Evolutionary conservation across 2,888 invertebrate species (phyloP).

Genomic region (Xylocampa areola): DNA sequence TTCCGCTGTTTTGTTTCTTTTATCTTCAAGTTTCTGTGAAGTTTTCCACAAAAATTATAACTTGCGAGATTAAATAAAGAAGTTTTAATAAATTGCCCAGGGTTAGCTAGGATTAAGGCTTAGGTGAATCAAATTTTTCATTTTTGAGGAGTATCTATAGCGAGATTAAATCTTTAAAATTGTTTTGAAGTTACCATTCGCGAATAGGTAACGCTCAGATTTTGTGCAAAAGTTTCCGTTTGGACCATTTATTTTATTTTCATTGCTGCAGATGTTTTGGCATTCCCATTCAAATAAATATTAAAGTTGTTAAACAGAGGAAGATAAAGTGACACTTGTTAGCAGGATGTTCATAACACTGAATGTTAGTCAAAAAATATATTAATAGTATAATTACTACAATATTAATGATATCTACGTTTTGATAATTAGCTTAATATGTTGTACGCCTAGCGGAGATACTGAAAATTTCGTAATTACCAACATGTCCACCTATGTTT

Average conservation of each 20-base stretch:
- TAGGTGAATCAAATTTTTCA: constrained; percentile 73
- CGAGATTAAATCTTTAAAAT: constrained; percentile 58
- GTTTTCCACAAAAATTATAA: constrained; percentile 87
- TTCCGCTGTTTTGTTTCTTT: constrained; percentile 89
- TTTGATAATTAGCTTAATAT: too few species aligned
- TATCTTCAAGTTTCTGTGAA: constrained; percentile 85
- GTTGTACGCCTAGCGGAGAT: too few species aligned
- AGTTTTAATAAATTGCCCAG: constrained; percentile 86
- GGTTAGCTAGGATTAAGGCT: constrained; percentile 80
- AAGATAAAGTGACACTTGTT: constrained; percentile 4
- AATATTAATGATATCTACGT: too few species aligned
- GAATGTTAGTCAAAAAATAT: not conserved
- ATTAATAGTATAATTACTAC: too few species aligned
- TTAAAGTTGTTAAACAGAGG: constrained; percentile 11
- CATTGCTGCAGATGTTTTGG: constrained; percentile 40
- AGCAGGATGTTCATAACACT: too few species aligned
- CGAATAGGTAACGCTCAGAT: constrained; percentile 44
- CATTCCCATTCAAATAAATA: constrained; percentile 26
- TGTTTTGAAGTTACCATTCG: constrained; percentile 51
- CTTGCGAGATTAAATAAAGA: constrained; percentile 86
- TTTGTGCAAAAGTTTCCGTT: constrained; percentile 47
- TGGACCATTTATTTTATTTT: constrained; percentile 49
- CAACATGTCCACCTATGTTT: too few species aligned
- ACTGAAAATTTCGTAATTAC: too few species aligned
- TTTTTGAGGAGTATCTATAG: constrained; percentile 55